Conservation (phyloP, 2,797 vertebrate species). For the Meriones psammophilus region DNA sequence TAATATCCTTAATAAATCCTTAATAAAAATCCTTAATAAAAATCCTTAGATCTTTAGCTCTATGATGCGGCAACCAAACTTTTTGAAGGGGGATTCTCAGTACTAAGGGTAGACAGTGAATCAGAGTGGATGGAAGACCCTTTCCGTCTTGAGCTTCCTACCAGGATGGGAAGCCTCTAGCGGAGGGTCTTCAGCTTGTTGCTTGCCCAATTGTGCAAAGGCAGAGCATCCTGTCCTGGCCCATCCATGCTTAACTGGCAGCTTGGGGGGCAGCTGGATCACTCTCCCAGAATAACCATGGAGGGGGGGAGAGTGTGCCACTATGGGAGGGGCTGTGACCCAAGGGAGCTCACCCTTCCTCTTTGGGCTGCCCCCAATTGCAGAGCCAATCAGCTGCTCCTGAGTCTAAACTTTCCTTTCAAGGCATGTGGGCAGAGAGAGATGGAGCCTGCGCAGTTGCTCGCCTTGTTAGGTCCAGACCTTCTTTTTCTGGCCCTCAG, state of each 20-base stretch:
- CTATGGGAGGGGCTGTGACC: not conserved
- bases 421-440: slow-evolving; percentile 5
- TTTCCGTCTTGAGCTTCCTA: too few species aligned
- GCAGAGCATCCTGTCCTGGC: not conserved
- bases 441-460: rapidly evolving
- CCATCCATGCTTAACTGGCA: not conserved
- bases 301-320: not conserved
- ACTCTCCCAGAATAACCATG: slow-evolving; percentile 72
- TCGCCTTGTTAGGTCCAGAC: rapidly evolving
- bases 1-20: too few species aligned
- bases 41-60: too few species aligned
- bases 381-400: slow-evolving; percentile 61
- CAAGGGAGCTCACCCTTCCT: not conserved
- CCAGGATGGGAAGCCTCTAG: not conserved
- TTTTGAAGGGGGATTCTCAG: too few species aligned
- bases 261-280: slow-evolving; percentile 71
- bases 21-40: not conserved
- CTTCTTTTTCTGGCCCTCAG: slow-evolving; percentile 44
- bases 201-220: rapidly evolving
- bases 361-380: not conserved
- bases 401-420: slow-evolving; percentile 58
- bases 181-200: not conserved
- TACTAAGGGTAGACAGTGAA: not conserved
- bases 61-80: not conserved
- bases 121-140: not conserved